Base-by-base conservation (phyloP, 2,888 invertebrate genomes). In the Leptopilina drosophilae region DNA sequence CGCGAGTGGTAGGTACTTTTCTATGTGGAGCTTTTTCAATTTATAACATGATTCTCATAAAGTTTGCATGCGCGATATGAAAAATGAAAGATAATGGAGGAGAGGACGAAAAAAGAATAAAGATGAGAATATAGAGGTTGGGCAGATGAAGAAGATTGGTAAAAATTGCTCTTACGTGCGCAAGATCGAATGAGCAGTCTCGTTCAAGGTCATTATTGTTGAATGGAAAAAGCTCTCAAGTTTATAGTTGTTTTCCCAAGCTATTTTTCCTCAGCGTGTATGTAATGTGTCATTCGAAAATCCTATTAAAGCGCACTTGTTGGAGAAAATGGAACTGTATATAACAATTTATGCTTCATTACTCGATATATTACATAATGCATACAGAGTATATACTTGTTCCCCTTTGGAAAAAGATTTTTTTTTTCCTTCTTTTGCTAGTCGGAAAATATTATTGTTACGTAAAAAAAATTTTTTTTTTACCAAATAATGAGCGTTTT, bases 171-270 rank as follows among this genome's bases (percentile, higher is more conserved):
- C 53, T 65, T 81, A 80, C 81, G 81, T 81, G 80, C 79, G 80
- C 79, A 67, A 81, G 80, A 82, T 42, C 78, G 83, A 78, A 64
- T 64, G 26, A 76, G 80, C 49, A 49, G 49, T 49, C 49, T 78
- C 79, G 80, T 82, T 82, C 83, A 83, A 82, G 82, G 81, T 83
- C 83, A 80, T 78, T 79, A 77, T 9, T 77, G 80, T 77, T 77
- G 82, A 83, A 81, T 62, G 78, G 82, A 78, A 78, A 82, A 83
- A 81, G 78, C 56, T 53, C 33, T 73, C 69, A n/a, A 73, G 33
- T 73, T 73, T 73, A 49, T 49, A 49, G 49, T 11, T 56, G 20
- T 62, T 20, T 62, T 6, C 62, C 20, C 8, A 7, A 49, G 49
- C 49, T 49, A 20, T 62, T 62, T 20, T 62, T 62, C 9, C 20